Base-by-base conservation (phyloP, 2,888 invertebrate genomes). In the Tenodera sinensis region DNA sequence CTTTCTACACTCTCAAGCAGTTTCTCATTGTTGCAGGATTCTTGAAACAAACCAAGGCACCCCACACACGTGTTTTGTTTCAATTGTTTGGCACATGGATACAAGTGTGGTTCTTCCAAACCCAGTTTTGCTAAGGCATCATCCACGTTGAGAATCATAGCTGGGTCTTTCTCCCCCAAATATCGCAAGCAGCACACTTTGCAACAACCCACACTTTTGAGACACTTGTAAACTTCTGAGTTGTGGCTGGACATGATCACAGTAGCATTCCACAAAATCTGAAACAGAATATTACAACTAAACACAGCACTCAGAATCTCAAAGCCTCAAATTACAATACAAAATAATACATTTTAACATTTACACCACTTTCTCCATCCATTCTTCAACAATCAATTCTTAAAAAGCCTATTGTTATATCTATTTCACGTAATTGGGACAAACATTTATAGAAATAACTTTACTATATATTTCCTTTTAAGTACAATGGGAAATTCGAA, bases 11-110 rank as follows among this genome's bases (percentile, higher is more conserved):
- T 20, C n/a, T 84, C 42, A 88, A 87, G 20, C 47, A 71, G 34
- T 28, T 71, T 71, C 54, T 71, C 54, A 20, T 71, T 25, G 20
- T 71, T 71, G 1, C 54, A 92, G 89, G 94, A 94, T 89, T 94
- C 94, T 91, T 97, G 96, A 88, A 98, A 94, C 9, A 97, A 93
- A 0, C 97, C 97, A 9, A 98, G 93, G 92, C 98, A 98, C 87
- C 95, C 94, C 0, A 95, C 93, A 91, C 98, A 98, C 0, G 95
- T 93, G 91, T 93, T 94, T 0, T 92, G 90, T 90, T 95, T 95
- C 9, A 92, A 90, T 93, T 94, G 92, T 95, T 95, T 47, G 91
- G 89, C 3, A 92, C 91, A 0, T 93, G 93, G 28, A 89, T 85
- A 47, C 90, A 87, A n/a, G 87, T 89, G 30, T 27, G 20, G 25